Evolutionary conservation across 2,113 vertebrate species (phyloP).

Genomic region (Upupa epops): DNA sequence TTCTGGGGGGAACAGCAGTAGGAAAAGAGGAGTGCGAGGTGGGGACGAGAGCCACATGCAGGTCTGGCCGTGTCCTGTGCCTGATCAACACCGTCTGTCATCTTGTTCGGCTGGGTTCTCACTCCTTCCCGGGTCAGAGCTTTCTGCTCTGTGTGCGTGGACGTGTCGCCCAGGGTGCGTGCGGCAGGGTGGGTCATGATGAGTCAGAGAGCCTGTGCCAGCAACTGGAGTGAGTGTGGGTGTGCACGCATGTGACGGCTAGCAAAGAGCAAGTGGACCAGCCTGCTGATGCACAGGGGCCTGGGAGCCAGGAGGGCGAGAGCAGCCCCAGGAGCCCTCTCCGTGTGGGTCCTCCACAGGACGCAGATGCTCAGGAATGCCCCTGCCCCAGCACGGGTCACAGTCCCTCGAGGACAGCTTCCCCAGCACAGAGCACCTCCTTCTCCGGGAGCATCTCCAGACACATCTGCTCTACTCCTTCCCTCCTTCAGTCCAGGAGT

Average conservation of each 20-base stretch:
- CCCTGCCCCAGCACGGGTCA: too few relatives aligned
- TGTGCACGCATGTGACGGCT: not conserved
- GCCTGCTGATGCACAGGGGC: not conserved
- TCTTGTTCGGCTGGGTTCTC: not conserved
- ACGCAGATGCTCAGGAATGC: not conserved
- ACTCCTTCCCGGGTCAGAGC: not conserved
- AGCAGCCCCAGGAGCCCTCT: too few relatives aligned
- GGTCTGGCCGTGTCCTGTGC: not conserved
- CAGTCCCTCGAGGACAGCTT: not conserved
- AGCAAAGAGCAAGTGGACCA: not conserved
- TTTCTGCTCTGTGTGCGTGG: not conserved
- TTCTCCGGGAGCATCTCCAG: not conserved
- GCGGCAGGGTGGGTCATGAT: not conserved
- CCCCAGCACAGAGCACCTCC: accelerated
- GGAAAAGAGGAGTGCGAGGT: not conserved
- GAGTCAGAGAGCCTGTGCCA: not conserved
- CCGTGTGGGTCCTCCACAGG: not conserved
- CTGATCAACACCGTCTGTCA: not conserved
- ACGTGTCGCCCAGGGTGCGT: accelerated
- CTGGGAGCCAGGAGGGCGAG: not conserved
- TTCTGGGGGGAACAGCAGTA: not conserved
- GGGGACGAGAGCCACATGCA: not conserved
- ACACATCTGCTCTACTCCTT: not conserved
- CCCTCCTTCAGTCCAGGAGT: not conserved
- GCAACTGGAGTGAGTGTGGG: not conserved